Percentiles rank a stretch among this genome's conserved stretches.
These are phyloP conservation scores for Synanthedon andrenaeformis DNA, from an alignment of 2,888 invertebrate genomes.

Conservation along the genomic window DNA sequence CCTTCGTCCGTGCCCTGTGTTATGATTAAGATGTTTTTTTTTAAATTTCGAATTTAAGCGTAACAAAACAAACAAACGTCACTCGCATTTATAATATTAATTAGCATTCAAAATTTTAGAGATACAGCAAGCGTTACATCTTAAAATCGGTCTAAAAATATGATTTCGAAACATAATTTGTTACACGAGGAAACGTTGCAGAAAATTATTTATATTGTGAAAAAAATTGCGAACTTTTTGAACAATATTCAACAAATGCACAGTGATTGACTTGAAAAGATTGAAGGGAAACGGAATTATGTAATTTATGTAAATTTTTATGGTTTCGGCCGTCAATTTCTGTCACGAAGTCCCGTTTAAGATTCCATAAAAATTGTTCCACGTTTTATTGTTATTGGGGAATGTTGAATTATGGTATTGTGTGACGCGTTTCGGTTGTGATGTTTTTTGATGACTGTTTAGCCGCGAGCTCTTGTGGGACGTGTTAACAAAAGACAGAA, in stretches of 20 bases:
- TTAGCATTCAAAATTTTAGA: too few relatives aligned
- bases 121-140: too few relatives aligned
- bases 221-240: too few relatives aligned
- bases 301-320: constrained; percentile 45
- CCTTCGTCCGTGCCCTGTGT: too few relatives aligned
- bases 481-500: neutral
- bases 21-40: too few relatives aligned
- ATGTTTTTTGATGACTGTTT: constrained; percentile 9
- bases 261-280: constrained; percentile 12
- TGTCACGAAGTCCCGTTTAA: constrained; percentile 21
- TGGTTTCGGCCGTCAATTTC: constrained; percentile 22
- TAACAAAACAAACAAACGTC: too few relatives aligned
- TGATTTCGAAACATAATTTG: too few relatives aligned
- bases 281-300: constrained; percentile 32
- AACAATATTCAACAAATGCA: neutral
- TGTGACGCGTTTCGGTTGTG: constrained; percentile 14
- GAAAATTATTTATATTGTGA: too few relatives aligned
- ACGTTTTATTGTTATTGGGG: constrained; percentile 10
- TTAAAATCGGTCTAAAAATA: too few relatives aligned
- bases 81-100: too few relatives aligned
- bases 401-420: constrained; percentile 38
- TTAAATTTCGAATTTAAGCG: too few relatives aligned
- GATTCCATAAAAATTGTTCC: constrained; percentile 31
- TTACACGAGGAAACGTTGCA: too few relatives aligned
- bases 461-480: neutral